phyloP scores from a whole-genome alignment of 2,888 invertebrate genomes.

The Drosophila seclusa region DNA sequence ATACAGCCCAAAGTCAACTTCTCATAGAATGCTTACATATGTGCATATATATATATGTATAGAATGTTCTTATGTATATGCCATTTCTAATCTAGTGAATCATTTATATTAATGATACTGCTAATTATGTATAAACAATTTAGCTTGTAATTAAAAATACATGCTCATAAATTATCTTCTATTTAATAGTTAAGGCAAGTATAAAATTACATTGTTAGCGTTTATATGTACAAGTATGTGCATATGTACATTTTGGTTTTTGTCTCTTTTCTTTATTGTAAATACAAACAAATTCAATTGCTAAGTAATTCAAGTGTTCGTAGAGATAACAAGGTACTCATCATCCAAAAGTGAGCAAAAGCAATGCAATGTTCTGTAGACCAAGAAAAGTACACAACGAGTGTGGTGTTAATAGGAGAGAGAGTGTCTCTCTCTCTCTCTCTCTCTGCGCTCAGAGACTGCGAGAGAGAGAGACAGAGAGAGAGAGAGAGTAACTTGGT shows the following conservation, averaged over 20 bases:
- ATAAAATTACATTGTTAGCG: background rate
- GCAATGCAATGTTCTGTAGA: conserved; percentile 32
- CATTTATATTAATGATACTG: background rate
- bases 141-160: background rate
- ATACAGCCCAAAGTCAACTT: background rate
- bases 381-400: conserved; percentile 43
- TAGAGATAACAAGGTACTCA: conserved; percentile 76
- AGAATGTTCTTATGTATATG: background rate
- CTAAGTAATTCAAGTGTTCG: conserved; percentile 69
- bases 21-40: background rate
- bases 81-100: background rate
- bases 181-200: background rate
- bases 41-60: background rate
- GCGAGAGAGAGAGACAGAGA: conserved; percentile 13
- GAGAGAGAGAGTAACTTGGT: conserved; percentile 6
- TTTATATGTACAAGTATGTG: background rate
- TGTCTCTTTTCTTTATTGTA: conserved; percentile 17
- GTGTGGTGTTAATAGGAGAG: conserved; percentile 24
- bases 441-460: conserved; percentile 7
- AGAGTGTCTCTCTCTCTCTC: background rate
- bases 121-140: background rate
- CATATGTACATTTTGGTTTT: background rate
- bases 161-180: background rate
- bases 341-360: conserved; percentile 45
- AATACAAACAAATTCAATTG: conserved; percentile 65